Evolutionary conservation across 2,113 vertebrate genomes (phyloP), one percentile per base, ranked within the genome.

Genomic region (Rhinolophus sinicus): DNA sequence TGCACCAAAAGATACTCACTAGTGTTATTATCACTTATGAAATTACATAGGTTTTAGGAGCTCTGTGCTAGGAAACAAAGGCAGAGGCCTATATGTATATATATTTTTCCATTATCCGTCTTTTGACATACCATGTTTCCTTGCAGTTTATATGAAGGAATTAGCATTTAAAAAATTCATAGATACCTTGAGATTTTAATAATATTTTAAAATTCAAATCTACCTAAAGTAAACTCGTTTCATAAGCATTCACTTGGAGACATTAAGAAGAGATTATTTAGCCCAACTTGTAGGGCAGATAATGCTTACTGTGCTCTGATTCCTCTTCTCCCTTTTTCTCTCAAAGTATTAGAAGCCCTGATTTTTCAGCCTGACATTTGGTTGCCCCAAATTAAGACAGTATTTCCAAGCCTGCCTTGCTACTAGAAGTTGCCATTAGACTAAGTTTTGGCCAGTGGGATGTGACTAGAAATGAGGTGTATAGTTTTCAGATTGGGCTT

Each of bases 171-270:
- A 64, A 30, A 73, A 81, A 88, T 80, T 73, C 18, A 92, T 26
- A 64, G 30, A 58, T 24, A 40, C 54, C 28, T 26, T 94, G 88
- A 83, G 6, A 88, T 65, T 90, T 93, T 65, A 40, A 38, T 94
- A 50, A 40, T 64, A 65, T 91, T 94, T 94, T 88, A 10, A 81
- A 88, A 77, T 60, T 81, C 16, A 92, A 89, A 84, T 90, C 21
- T 75, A 50, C 5, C 58, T 80, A 54, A 96, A 88, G 35, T 35
- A n/a, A n/a, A 44, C 1, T 21, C 80, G 13, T 83, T 60, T 72
- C 13, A 24, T 69, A 89, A 40, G 40, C n/a, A 60, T 62, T 90
- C 33, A 64, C 30, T 28, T 70, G 30, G 92, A 65, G 80, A 90
- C 44, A 35, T 44, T 50, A 24, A 78, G 16, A 58, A 73, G 82